These are phyloP conservation scores for Drosophila ogumai DNA, from an alignment of 1,140 invertebrate genomes.

Conservation along the genomic window DNA sequence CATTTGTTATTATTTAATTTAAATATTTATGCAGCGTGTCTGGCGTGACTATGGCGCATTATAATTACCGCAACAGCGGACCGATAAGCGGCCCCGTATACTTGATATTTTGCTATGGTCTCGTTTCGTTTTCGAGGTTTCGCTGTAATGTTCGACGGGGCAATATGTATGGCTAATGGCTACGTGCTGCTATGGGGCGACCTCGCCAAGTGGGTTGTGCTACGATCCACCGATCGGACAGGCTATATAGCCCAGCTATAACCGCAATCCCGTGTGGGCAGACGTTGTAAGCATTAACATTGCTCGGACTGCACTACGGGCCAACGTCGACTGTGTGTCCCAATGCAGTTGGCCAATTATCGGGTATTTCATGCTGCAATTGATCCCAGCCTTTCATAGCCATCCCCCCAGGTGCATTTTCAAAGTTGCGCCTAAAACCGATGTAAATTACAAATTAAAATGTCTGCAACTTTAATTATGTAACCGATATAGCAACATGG, in stretches of 20 bases:
- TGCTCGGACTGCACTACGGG: background rate
- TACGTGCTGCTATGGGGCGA: slow-evolving; percentile 68
- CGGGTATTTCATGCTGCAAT: slow-evolving; percentile 38
- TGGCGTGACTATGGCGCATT: slow-evolving; percentile 77
- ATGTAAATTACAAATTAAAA: slow-evolving; percentile 36
- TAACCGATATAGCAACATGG: slow-evolving; percentile 6
- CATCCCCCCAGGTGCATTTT: slow-evolving; percentile 21
- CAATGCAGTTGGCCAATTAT: slow-evolving; percentile 55
- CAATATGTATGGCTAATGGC: slow-evolving; percentile 32
- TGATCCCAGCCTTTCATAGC: slow-evolving; percentile 30
- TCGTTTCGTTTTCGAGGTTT: slow-evolving; percentile 50
- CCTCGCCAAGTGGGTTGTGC: slow-evolving; percentile 55
- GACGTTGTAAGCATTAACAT: slow-evolving; percentile 19
- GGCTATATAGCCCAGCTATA: slow-evolving; percentile 5
- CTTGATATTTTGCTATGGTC: slow-evolving; percentile 68
- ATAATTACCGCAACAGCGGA: slow-evolving; percentile 63
- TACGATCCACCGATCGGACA: slow-evolving; percentile 5
- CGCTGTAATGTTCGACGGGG: slow-evolving; percentile 28
- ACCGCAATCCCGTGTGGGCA: slow-evolving; percentile 27
- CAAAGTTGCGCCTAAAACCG: slow-evolving; percentile 23
- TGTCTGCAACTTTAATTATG: slow-evolving; percentile 18
- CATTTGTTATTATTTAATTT: slow-evolving; percentile 81
- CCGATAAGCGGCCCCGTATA: slow-evolving; percentile 35
- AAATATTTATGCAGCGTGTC: slow-evolving; percentile 82
- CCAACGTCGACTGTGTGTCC: slow-evolving; percentile 20